These are phyloP conservation scores for Hydrophis major DNA, from an alignment of 2,797 vertebrate species.

Conservation along the genomic window DNA sequence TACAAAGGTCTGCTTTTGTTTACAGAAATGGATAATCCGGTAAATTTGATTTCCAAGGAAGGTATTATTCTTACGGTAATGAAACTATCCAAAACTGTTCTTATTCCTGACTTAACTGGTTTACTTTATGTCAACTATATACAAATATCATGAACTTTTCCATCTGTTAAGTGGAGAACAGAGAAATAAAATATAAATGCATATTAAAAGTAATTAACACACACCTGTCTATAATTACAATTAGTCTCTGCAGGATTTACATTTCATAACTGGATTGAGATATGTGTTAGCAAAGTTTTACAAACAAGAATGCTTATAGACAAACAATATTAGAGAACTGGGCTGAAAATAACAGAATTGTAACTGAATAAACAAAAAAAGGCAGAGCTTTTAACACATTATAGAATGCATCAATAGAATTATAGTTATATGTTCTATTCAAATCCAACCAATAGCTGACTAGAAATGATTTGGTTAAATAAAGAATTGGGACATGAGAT, in stretches of 20 bases:
- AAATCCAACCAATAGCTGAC: no score
- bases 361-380: neutral
- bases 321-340: neutral
- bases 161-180: neutral
- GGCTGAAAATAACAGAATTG: neutral
- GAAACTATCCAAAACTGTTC: neutral
- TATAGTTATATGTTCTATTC: neutral
- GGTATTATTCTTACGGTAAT: neutral
- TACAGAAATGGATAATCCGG: neutral
- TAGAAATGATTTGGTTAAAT: no score
- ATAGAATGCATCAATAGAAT: neutral
- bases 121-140: neutral
- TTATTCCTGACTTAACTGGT: neutral
- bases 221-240: neutral
- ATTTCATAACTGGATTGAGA: neutral
- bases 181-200: neutral
- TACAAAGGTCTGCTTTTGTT: neutral
- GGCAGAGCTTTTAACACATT: neutral
- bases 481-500: no score
- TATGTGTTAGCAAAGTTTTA: neutral
- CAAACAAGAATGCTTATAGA: neutral
- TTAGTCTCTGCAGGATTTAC: neutral
- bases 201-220: neutral
- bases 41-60: neutral
- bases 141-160: neutral